These are phyloP conservation scores for Penaeus monodon DNA, from an alignment of 2,888 invertebrate genomes.

Conservation along the genomic window DNA sequence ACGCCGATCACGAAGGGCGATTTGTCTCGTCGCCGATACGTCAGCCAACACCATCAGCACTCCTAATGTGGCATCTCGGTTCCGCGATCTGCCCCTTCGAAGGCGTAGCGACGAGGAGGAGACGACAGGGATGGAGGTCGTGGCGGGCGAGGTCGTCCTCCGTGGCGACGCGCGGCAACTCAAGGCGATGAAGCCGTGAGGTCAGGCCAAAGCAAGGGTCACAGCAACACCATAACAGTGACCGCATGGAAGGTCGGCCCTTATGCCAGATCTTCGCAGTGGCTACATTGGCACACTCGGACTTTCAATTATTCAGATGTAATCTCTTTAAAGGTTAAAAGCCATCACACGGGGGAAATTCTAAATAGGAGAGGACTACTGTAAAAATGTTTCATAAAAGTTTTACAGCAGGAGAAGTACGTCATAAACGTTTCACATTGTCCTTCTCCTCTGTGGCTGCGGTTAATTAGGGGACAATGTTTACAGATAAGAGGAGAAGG, in stretches of 20 bases:
- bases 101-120: no score
- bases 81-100: no score
- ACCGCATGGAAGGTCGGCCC: neutral
- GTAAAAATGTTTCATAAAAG: no score
- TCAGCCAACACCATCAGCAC: no score
- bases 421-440: no score
- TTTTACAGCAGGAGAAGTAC: no score
- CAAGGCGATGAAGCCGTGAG: constrained; percentile 23
- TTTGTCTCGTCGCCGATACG: neutral
- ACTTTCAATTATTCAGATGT: constrained; percentile 32
- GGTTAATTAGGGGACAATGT: neutral
- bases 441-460: neutral
- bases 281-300: neutral
- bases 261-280: neutral
- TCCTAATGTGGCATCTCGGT: no score
- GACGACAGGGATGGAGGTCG: no score
- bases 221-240: constrained; percentile 12
- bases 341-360: constrained; percentile 29
- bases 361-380: constrained; percentile 12
- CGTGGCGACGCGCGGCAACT: constrained; percentile 2
- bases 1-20: neutral
- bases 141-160: neutral
- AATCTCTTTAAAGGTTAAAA: constrained; percentile 35
- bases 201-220: constrained; percentile 27
- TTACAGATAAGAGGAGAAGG: neutral